A percentile compares a stretch with the other conserved stretches of the same genome.
phyloP scores from a whole-genome alignment of 2,888 invertebrate species.

The Cyclophora albipunctata region DNA sequence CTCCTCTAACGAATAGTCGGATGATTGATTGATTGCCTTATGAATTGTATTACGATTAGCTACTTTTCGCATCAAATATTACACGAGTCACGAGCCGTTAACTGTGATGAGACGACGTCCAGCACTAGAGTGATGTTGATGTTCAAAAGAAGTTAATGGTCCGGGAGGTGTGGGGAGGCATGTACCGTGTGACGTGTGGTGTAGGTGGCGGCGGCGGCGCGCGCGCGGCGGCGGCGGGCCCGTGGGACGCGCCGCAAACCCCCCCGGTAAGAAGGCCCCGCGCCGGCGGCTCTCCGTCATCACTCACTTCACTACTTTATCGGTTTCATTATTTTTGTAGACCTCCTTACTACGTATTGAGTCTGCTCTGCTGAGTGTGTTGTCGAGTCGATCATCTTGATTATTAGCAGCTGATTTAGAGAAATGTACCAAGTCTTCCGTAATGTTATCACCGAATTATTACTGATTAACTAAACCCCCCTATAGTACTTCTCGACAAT shows the following conservation, averaged over 20 bases:
- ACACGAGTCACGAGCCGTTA: no score
- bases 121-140: neutral
- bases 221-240: slow-evolving; percentile 48
- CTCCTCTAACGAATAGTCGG: no score
- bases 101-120: neutral
- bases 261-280: slow-evolving; percentile 67
- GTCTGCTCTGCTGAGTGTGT: slow-evolving; percentile 74
- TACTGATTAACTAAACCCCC: neutral
- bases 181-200: slow-evolving; percentile 50
- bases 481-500: slow-evolving; percentile 3
- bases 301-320: slow-evolving; percentile 59
- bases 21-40: no score
- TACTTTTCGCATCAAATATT: no score
- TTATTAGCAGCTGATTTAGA: slow-evolving; percentile 60
- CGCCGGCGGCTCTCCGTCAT: slow-evolving; percentile 49
- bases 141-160: neutral
- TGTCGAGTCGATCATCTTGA: slow-evolving; percentile 63
- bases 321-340: slow-evolving; percentile 69
- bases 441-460: slow-evolving; percentile 2
- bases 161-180: slow-evolving; percentile 9
- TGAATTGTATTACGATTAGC: no score
- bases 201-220: slow-evolving; percentile 70
- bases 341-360: slow-evolving; percentile 62
- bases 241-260: slow-evolving; percentile 65
- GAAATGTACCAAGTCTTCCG: slow-evolving; percentile 54